phyloP scores from a whole-genome alignment of 2,797 vertebrate species.

The Nyctalus aviator region DNA sequence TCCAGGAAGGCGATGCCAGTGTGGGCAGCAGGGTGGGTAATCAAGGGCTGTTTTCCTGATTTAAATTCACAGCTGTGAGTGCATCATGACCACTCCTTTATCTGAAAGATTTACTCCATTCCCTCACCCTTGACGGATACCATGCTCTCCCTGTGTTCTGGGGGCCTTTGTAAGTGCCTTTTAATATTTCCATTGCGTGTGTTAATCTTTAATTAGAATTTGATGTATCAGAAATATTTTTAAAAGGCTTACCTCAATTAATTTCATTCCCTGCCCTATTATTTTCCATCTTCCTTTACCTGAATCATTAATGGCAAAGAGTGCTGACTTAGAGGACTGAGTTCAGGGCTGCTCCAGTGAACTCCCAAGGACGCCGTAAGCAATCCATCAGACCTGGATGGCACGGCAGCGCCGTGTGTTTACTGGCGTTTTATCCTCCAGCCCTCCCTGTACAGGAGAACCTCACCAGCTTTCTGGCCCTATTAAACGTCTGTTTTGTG shows the following conservation, averaged over 20 bases:
- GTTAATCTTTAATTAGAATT: conserved; percentile 78
- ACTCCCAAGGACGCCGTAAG: rapidly evolving
- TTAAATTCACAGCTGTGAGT: neutral
- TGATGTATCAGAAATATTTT: conserved; percentile 75
- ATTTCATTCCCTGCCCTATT: conserved; percentile 51
- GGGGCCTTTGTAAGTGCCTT: conserved; percentile 72
- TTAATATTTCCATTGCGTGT: conserved; percentile 72
- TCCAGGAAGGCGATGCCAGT: neutral
- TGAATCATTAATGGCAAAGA: conserved; percentile 64
- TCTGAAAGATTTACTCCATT: conserved; percentile 15
- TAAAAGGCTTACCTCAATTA: conserved; percentile 70
- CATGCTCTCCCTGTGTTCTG: conserved; percentile 34
- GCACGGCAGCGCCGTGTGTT: neutral
- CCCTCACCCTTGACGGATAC: conserved; percentile 40
- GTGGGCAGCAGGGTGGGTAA: neutral
- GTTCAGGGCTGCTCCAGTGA: neutral
- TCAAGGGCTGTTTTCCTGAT: conserved; percentile 1
- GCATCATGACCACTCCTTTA: neutral
- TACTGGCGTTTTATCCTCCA: neutral
- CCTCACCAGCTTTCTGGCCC: neutral
- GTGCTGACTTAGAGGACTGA: neutral
- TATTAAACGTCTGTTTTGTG: neutral
- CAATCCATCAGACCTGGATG: neutral
- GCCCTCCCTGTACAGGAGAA: neutral
- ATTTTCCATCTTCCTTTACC: conserved; percentile 63